phyloP scores from a whole-genome alignment of 2,113 vertebrate species.

The Columbina picui region DNA sequence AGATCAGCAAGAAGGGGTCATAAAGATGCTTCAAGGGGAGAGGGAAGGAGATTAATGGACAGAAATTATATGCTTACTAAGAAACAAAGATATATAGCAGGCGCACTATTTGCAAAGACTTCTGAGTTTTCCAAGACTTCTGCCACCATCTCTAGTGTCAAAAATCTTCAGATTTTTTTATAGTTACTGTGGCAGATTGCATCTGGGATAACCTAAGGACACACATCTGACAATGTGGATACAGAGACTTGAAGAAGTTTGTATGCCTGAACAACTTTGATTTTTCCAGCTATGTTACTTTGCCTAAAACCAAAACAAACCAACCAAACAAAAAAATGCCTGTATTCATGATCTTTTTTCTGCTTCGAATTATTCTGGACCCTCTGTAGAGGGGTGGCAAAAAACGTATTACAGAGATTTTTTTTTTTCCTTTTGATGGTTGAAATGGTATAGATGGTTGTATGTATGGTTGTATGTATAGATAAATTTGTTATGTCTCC shows the following conservation, averaged over 20 bases:
- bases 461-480: not conserved
- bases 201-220: not conserved
- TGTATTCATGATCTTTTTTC: not conserved
- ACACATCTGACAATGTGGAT: rapidly evolving
- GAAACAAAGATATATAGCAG: not conserved
- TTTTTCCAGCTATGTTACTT: not conserved
- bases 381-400: not conserved
- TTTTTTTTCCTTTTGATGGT: not conserved
- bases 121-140: not conserved
- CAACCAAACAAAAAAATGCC: not conserved
- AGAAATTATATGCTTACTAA: not conserved
- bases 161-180: not conserved
- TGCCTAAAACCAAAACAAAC: not conserved
- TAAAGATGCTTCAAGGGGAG: not conserved
- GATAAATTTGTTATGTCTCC: not conserved
- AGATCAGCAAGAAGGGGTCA: not conserved
- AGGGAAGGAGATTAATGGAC: not conserved
- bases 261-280: not conserved
- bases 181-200: not conserved
- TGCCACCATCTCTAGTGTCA: not conserved
- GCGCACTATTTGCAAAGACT: rapidly evolving
- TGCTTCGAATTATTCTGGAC: not conserved
- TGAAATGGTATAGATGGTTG: not conserved
- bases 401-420: not conserved
- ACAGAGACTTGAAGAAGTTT: not conserved